phyloP scores from a whole-genome alignment of 2,888 invertebrate genomes.

The Xestobium rufovillosum region DNA sequence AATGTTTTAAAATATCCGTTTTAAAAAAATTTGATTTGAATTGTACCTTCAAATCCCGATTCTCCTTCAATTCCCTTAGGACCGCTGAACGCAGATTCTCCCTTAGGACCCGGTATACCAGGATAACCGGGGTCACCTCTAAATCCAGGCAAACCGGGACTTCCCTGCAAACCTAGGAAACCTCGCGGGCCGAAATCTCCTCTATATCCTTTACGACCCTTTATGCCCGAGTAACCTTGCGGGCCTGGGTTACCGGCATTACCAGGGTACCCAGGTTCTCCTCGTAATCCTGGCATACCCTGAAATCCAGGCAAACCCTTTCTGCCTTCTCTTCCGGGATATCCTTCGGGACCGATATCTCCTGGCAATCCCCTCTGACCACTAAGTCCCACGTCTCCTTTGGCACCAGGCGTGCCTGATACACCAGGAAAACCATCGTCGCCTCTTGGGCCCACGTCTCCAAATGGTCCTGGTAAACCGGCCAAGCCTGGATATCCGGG shows the following conservation, averaged over 20 bases:
- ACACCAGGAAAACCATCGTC: constrained; percentile 33
- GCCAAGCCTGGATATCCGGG: constrained; percentile 27
- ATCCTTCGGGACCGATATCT: constrained; percentile 39
- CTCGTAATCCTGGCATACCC: constrained; percentile 47
- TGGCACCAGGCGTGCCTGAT: constrained; percentile 32
- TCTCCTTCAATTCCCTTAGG: constrained; percentile 54
- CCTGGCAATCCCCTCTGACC: constrained; percentile 32
- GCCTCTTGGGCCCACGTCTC: constrained; percentile 38
- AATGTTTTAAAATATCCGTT: too few species aligned
- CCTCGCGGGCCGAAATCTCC: constrained; percentile 48
- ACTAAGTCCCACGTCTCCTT: constrained; percentile 33
- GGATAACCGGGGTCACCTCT: constrained; percentile 41
- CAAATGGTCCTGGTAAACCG: constrained; percentile 33
- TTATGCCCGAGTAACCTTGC: constrained; percentile 34
- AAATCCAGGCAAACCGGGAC: constrained; percentile 35
- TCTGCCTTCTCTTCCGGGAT: constrained; percentile 35
- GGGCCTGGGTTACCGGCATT: constrained; percentile 37
- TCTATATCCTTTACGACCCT: constrained; percentile 31
- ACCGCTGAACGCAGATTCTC: constrained; percentile 56
- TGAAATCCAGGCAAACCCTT: constrained; percentile 43
- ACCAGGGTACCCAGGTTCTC: constrained; percentile 38
- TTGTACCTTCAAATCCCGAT: not conserved
- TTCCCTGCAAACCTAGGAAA: constrained; percentile 33
- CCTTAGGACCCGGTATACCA: constrained; percentile 41
- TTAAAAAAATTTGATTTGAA: too few species aligned